Conservation (phyloP, 2,797 vertebrate species). For the Coilia nasus region DNA sequence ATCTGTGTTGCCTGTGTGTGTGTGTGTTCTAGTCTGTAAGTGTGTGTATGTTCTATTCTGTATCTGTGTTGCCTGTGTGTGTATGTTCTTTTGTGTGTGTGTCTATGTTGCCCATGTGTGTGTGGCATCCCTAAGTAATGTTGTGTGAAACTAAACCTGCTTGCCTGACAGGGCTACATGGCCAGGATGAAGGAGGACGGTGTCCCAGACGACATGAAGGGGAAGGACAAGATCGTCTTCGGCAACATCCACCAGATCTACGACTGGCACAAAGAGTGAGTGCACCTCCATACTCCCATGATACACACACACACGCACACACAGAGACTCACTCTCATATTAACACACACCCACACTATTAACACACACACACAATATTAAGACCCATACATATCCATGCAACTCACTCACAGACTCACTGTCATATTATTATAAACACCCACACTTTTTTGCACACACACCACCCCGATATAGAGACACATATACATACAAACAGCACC, state of each 20-base stretch:
- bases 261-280: conserved; percentile 98
- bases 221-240: conserved; percentile 98
- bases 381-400: neutral
- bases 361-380: too few relatives aligned
- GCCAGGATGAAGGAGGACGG: conserved; percentile 96
- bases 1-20: too few relatives aligned
- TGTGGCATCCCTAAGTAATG: neutral
- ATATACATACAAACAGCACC: conserved; percentile 10
- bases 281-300: neutral
- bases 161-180: conserved; percentile 89
- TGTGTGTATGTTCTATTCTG: neutral
- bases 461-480: neutral
- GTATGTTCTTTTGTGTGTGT: neutral
- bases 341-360: neutral
- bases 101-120: neutral
- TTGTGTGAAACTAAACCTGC: neutral
- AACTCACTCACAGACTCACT: neutral
- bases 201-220: conserved; percentile 97
- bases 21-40: too few relatives aligned
- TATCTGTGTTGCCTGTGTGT: neutral
- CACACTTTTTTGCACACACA: too few relatives aligned
- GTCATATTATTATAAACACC: too few relatives aligned
- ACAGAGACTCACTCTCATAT: neutral
- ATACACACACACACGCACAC: neutral
- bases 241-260: conserved; percentile 99